Percentiles rank a stretch among this genome's conserved stretches.
These are phyloP conservation scores for Hippoglossus hippoglossus DNA, from an alignment of 2,797 vertebrate genomes.

Conservation along the genomic window DNA sequence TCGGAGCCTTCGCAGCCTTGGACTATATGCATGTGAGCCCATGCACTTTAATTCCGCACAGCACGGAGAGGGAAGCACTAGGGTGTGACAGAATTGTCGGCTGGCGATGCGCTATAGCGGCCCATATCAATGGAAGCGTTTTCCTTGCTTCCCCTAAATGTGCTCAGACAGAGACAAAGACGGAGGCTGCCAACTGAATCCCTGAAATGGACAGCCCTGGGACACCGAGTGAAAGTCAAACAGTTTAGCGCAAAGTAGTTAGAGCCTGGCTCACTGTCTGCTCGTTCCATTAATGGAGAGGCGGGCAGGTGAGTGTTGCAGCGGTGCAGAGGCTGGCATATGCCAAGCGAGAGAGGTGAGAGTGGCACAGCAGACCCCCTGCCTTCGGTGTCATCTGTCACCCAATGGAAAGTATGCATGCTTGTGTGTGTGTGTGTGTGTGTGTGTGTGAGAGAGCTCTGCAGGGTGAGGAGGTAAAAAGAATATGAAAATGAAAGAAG, in stretches of 20 bases:
- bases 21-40: conserved; percentile 37
- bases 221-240: conserved; percentile 65
- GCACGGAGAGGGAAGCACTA: conserved; percentile 39
- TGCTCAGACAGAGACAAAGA: conserved; percentile 69
- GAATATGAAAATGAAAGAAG: conserved; percentile 6
- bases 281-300: conserved; percentile 42
- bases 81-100: conserved; percentile 59
- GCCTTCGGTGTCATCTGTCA: conserved; percentile 71
- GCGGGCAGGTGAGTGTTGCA: conserved; percentile 58
- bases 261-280: conserved; percentile 34
- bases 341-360: conserved; percentile 54
- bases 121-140: conserved; percentile 59
- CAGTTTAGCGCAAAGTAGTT: conserved; percentile 58
- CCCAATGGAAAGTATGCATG: conserved; percentile 31
- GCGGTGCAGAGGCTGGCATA: conserved; percentile 69
- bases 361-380: conserved; percentile 57
- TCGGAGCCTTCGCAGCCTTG: conserved; percentile 19
- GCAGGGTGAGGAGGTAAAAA: too few relatives aligned
- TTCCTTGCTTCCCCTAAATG: conserved; percentile 61
- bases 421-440: conserved; percentile 8
- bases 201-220: conserved; percentile 62
- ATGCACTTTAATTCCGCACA: conserved; percentile 54
- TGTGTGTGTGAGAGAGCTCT: neutral
- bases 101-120: conserved; percentile 34
- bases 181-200: conserved; percentile 59